phyloP scores from a whole-genome alignment of 1,140 invertebrate genomes.

The Drosophila murphyi region DNA sequence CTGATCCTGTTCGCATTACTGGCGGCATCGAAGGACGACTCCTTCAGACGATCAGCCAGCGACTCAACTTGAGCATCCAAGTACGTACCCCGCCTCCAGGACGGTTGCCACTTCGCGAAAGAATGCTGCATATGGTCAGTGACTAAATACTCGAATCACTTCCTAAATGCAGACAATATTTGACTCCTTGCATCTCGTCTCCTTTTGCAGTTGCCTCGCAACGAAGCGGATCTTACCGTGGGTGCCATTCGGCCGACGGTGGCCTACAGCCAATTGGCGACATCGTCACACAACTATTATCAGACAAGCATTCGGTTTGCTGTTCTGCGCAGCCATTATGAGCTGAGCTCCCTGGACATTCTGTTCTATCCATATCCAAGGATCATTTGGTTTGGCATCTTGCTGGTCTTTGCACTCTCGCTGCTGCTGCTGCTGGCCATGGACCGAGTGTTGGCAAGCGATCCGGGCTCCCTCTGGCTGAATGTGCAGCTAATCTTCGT shows the following conservation, averaged over 20 bases:
- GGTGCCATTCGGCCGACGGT: constrained; percentile 61
- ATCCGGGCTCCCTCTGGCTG: neutral
- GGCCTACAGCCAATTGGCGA: constrained; percentile 30
- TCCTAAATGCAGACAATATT: neutral
- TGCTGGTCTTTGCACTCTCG: constrained; percentile 44
- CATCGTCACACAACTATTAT: constrained; percentile 61
- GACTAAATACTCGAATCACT: neutral
- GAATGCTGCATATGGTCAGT: constrained; percentile 54
- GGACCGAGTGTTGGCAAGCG: constrained; percentile 23
- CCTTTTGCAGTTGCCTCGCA: constrained; percentile 26
- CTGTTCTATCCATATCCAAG: constrained; percentile 60
- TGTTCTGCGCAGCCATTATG: constrained; percentile 42
- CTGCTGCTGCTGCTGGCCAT: constrained; percentile 39
- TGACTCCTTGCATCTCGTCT: too few species aligned
- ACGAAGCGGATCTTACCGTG: constrained; percentile 56
- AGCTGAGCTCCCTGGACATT: constrained; percentile 61
- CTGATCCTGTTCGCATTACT: neutral
- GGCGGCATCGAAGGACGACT: constrained; percentile 63
- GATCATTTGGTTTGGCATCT: constrained; percentile 55
- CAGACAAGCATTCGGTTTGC: constrained; percentile 58
- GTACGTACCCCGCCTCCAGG: constrained; percentile 8
- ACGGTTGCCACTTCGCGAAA: neutral
- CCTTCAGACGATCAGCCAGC: constrained; percentile 47
- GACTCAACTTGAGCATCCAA: constrained; percentile 55
- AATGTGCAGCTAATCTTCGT: constrained; percentile 56